Conservation (phyloP, 1,140 invertebrate genomes). For the Drosophila saltans region DNA sequence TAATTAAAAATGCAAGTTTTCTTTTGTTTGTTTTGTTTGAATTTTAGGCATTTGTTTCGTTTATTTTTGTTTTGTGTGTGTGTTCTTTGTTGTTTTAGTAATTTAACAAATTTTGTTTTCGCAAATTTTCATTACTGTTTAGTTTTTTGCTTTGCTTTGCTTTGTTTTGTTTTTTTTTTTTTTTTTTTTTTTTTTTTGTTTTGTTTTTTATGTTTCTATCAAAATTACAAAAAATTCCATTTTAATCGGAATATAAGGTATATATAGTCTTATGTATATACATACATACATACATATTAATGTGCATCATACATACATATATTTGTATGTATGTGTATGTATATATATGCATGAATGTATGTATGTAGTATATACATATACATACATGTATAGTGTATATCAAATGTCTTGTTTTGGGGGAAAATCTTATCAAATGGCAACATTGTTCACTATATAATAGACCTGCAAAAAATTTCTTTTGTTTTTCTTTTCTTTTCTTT, state of each 20-base stretch:
- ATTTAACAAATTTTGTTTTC: conserved; percentile 42
- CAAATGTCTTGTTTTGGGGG: conserved; percentile 52
- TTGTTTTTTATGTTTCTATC: conserved; percentile 76
- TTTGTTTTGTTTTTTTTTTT: conserved; percentile 27
- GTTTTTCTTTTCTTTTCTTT: conserved; percentile 13
- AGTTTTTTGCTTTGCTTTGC: background rate
- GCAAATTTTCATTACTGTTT: too few species aligned
- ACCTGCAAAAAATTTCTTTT: conserved; percentile 75
- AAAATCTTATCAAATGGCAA: conserved; percentile 79
- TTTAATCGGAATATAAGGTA: conserved; percentile 77
- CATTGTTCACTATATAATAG: conserved; percentile 79
- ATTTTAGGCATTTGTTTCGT: conserved; percentile 66
- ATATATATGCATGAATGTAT: conserved; percentile 51
- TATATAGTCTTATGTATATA: conserved; percentile 43
- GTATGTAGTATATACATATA: conserved; percentile 18
- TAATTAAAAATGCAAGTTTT: background rate
- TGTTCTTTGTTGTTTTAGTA: conserved; percentile 34
- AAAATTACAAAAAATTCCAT: conserved; percentile 80
- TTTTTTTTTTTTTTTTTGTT: conserved; percentile 27
- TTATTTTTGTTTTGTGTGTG: conserved; percentile 58
- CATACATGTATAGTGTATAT: conserved; percentile 66
- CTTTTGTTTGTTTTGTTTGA: conserved; percentile 2
- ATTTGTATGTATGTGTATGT: conserved; percentile 44
- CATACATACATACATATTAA: background rate
- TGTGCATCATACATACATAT: conserved; percentile 28